Percentiles rank a stretch among this genome's conserved stretches.
Evolutionary conservation across 2,797 vertebrate genomes (phyloP).

Genomic region (Poecile montanus): DNA sequence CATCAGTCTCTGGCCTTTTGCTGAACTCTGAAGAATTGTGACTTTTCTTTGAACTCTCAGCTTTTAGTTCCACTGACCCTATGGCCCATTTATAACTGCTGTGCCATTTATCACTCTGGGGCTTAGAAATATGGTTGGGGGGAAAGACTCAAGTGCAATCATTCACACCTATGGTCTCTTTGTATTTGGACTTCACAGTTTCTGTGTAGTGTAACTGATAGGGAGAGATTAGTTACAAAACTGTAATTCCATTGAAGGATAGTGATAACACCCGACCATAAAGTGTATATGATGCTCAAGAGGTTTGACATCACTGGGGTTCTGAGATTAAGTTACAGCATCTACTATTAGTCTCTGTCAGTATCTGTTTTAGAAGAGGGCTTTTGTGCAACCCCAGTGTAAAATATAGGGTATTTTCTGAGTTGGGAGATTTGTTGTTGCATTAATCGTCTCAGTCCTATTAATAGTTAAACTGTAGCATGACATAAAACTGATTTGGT

Average conservation of each 20-base stretch:
- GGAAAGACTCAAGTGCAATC: constrained; percentile 67
- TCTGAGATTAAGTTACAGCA: constrained; percentile 69
- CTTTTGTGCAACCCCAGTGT: constrained; percentile 27
- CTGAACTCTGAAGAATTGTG: constrained; percentile 77
- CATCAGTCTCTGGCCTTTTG: constrained; percentile 72
- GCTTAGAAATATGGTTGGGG: constrained; percentile 69
- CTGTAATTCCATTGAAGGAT: constrained; percentile 74
- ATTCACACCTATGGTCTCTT: constrained; percentile 69
- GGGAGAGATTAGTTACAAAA: constrained; percentile 75
- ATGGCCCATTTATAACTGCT: constrained; percentile 72
- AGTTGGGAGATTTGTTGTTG: constrained; percentile 17
- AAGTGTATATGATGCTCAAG: constrained; percentile 69
- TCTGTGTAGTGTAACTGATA: constrained; percentile 74
- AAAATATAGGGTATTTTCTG: constrained; percentile 27
- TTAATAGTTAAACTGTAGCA: neutral
- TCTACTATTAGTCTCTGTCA: constrained; percentile 64
- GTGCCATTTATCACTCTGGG: constrained; percentile 72
- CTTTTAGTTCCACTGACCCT: constrained; percentile 74
- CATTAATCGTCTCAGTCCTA: neutral
- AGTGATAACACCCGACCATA: constrained; percentile 55
- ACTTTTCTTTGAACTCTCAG: constrained; percentile 79
- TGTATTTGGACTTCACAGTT: constrained; percentile 69
- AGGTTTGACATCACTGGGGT: constrained; percentile 63
- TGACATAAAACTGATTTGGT: constrained; percentile 27
- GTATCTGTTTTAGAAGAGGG: constrained; percentile 45